A percentile compares a stretch with the other conserved stretches of the same genome.
Conservation (phyloP, 2,888 invertebrate genomes). For the Platypus cylindrus region DNA sequence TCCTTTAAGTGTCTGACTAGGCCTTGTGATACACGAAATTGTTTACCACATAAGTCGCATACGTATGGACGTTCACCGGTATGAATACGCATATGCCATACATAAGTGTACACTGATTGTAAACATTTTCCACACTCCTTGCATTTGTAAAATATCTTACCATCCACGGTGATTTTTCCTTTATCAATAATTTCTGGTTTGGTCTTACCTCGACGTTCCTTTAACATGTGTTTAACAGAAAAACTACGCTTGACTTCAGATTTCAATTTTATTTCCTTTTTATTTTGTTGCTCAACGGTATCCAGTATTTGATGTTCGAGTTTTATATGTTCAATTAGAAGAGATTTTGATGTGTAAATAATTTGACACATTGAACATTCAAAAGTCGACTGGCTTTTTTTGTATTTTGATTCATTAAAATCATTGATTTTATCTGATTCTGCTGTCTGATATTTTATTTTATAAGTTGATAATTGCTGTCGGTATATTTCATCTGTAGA, state of each 20-base stretch:
- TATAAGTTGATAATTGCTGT: too few species aligned
- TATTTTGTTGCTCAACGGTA: too few species aligned
- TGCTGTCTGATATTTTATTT: too few species aligned
- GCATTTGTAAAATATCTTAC: conserved; percentile 44
- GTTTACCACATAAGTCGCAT: conserved; percentile 53
- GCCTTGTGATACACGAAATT: conserved; percentile 52
- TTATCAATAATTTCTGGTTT: conserved; percentile 35
- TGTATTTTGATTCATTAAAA: too few species aligned
- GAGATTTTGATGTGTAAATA: too few species aligned
- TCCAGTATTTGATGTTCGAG: too few species aligned
- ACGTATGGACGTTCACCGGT: conserved; percentile 53
- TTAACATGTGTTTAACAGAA: conserved; percentile 8
- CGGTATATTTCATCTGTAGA: too few species aligned
- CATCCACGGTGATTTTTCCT: conserved; percentile 36
- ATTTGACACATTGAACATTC: too few species aligned
- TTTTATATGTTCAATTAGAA: too few species aligned
- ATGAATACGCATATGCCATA: conserved; percentile 50
- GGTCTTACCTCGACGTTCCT: conserved; percentile 21
- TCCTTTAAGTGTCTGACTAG: conserved; percentile 48
- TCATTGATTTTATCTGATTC: too few species aligned
- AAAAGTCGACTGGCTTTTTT: too few species aligned
- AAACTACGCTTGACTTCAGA: conserved; percentile 4
- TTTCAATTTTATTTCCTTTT: too few species aligned
- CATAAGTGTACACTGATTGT: conserved; percentile 48
- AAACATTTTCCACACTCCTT: conserved; percentile 45